Evolutionary conservation across 2,113 vertebrate genomes (phyloP).

Genomic region (Campylorhamphus procurvoides): DNA sequence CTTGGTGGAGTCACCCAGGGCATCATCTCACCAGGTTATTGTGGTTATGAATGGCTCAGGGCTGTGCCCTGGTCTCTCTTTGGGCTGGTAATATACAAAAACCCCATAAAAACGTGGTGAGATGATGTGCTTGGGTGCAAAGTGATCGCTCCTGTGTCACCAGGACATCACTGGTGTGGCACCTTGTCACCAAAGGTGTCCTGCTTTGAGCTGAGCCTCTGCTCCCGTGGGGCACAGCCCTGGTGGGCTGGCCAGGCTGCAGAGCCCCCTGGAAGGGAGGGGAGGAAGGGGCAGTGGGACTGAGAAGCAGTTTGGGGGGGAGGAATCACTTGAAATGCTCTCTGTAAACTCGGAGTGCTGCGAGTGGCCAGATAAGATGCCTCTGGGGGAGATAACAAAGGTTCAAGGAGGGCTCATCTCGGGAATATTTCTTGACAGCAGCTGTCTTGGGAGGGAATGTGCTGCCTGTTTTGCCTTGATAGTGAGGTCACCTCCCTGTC

Average conservation of each 20-base stretch:
- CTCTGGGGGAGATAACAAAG: not conserved
- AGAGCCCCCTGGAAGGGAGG: accelerated
- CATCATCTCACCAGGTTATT: not conserved
- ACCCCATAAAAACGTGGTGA: accelerated
- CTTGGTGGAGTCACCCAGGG: not conserved
- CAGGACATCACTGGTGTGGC: accelerated
- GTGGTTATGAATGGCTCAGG: accelerated
- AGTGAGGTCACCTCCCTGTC: not conserved
- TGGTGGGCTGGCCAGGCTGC: not conserved
- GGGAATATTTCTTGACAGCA: not conserved
- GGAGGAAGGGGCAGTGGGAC: not conserved
- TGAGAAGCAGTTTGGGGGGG: not conserved
- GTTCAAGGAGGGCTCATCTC: not conserved
- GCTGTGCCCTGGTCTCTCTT: not conserved
- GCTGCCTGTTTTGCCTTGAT: not conserved
- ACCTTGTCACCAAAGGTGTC: accelerated
- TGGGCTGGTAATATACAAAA: accelerated
- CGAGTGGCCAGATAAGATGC: not conserved
- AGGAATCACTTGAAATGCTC: not conserved
- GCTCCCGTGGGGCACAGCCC: accelerated
- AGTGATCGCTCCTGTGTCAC: accelerated
- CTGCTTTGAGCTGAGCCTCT: accelerated
- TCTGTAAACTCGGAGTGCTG: not conserved
- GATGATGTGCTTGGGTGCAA: not conserved
- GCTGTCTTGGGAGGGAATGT: not conserved